A percentile compares a stretch with the other conserved stretches of the same genome.
phyloP scores from a whole-genome alignment of 2,797 vertebrate genomes.

The Hydrocynus forskahlii region DNA sequence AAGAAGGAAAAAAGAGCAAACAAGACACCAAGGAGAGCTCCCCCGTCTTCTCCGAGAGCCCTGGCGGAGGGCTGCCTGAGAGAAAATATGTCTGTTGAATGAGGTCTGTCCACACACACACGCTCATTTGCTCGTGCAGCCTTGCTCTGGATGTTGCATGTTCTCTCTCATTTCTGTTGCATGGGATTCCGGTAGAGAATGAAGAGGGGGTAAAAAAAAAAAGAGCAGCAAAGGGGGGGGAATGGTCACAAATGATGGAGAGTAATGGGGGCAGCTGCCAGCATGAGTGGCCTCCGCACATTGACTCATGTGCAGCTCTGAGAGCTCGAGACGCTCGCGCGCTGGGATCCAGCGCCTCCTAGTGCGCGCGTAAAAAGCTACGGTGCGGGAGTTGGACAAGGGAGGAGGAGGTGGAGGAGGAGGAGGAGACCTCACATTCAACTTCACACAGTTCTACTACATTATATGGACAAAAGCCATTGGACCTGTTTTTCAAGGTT shows the following conservation, averaged over 20 bases:
- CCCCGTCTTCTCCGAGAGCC: constrained; percentile 38
- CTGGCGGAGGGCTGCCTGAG: constrained; percentile 20
- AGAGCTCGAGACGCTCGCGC: constrained; percentile 47
- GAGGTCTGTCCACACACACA: constrained; percentile 23
- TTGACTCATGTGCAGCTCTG: constrained; percentile 63
- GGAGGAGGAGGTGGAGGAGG: not conserved
- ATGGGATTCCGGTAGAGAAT: constrained; percentile 41
- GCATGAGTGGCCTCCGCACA: constrained; percentile 60
- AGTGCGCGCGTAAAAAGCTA: constrained; percentile 42
- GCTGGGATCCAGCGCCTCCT: constrained; percentile 65
- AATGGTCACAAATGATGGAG: constrained; percentile 73
- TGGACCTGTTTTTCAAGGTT: no score
- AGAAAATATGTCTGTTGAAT: constrained; percentile 13
- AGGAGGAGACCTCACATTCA: not conserved
- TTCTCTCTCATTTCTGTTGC: not conserved
- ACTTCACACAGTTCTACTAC: not conserved
- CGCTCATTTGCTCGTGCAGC: constrained; percentile 27
- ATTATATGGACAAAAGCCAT: no score
- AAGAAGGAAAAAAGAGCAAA: constrained; percentile 8
- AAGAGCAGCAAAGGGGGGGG: constrained; percentile 66
- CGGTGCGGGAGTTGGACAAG: not conserved
- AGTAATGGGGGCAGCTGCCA: constrained; percentile 40
- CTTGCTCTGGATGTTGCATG: constrained; percentile 3
- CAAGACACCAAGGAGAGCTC: not conserved
- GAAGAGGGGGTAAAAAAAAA: constrained; percentile 12